A percentile compares a stretch with the other conserved stretches of the same genome.
Conservation (phyloP, 1,140 invertebrate genomes). For the Elysia chlorotica region DNA sequence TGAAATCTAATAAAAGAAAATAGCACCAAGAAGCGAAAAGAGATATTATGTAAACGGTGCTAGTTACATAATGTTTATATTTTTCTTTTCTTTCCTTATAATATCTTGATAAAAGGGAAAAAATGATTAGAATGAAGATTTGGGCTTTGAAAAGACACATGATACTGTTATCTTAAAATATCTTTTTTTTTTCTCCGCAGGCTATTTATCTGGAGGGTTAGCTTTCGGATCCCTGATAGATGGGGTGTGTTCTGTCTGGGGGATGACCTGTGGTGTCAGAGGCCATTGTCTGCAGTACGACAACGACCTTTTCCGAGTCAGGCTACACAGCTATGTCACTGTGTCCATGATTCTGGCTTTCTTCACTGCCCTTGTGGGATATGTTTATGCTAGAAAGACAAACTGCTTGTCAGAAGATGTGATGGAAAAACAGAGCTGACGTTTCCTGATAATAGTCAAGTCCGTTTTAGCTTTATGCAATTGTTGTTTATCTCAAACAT, state of each 20-base stretch:
- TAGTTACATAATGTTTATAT: no score
- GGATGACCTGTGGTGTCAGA: background rate
- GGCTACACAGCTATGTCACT: no score
- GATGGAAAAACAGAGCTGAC: no score
- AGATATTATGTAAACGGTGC: background rate
- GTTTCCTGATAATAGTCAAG: no score
- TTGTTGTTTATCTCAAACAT: no score
- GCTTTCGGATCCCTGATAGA: conserved; percentile 25
- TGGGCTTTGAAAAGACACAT: background rate
- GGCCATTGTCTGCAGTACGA: conserved; percentile 25
- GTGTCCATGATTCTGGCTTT: no score
- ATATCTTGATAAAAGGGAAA: no score
- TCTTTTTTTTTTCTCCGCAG: conserved; percentile 2
- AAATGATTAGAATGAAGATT: background rate
- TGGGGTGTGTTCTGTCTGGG: conserved; percentile 18
- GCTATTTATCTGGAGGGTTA: conserved; percentile 22
- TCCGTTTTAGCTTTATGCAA: no score
- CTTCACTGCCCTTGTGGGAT: no score
- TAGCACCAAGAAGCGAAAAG: background rate
- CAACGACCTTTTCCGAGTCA: conserved; percentile 17
- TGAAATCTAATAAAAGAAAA: background rate
- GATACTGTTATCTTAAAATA: background rate
- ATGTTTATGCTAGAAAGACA: no score
- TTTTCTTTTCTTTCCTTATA: no score
- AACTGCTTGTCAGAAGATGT: no score